Evolutionary conservation across 2,113 vertebrate species (phyloP).

Genomic region (Aegithalos caudatus): DNA sequence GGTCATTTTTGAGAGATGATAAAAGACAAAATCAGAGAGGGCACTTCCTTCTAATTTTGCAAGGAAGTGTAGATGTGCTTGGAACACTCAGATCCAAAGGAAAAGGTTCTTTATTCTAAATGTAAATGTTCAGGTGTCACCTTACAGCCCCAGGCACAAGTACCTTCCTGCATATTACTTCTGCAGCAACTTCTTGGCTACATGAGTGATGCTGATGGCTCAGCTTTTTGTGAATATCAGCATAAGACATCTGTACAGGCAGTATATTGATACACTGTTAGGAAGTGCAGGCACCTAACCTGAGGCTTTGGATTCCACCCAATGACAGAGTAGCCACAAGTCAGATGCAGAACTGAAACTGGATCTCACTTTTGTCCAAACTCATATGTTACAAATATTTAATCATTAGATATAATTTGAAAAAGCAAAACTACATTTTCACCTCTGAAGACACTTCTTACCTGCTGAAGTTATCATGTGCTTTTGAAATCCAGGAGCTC

Average conservation of each 20-base stretch:
- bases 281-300: background rate
- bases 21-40: background rate
- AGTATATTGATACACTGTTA: background rate
- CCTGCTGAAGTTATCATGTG: background rate
- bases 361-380: background rate
- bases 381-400: background rate
- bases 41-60: background rate
- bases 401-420: background rate
- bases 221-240: background rate
- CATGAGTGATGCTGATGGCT: background rate
- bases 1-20: background rate
- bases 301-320: background rate
- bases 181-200: background rate
- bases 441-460: background rate
- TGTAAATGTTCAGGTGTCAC: background rate
- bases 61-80: background rate
- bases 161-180: background rate
- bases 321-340: background rate
- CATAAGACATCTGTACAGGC: background rate
- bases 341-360: background rate
- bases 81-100: background rate
- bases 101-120: background rate
- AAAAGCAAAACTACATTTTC: background rate
- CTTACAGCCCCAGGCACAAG: background rate
- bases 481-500: background rate